Evolutionary conservation across 2,797 vertebrate genomes (phyloP).

Genomic region (Neoniphon sammara): DNA sequence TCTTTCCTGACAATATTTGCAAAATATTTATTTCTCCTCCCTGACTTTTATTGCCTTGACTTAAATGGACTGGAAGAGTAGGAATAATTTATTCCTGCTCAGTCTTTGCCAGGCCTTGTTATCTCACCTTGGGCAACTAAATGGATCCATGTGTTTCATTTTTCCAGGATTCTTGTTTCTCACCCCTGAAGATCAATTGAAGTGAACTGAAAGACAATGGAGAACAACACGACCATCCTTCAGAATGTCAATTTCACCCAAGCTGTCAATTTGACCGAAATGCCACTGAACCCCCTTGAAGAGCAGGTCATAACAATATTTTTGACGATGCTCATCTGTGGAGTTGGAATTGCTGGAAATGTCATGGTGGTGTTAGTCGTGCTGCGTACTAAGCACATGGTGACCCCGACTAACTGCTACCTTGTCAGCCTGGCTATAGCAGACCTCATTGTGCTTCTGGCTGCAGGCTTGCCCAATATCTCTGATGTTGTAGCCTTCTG

Average conservation of each 20-base stretch:
- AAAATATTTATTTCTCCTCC: not conserved
- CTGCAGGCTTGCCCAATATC: slow-evolving; percentile 89
- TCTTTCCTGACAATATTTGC: not conserved
- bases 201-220: slow-evolving; percentile 62
- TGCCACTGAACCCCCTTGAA: slow-evolving; percentile 83
- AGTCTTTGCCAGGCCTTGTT: not conserved
- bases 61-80: not conserved
- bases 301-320: slow-evolving; percentile 87
- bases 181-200: slow-evolving; percentile 46
- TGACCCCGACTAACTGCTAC: slow-evolving; percentile 92
- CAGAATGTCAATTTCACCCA: slow-evolving; percentile 48
- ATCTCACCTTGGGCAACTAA: not conserved
- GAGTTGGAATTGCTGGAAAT: slow-evolving; percentile 88
- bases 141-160: not conserved
- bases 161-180: slow-evolving; percentile 39
- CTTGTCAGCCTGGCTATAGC: slow-evolving; percentile 90
- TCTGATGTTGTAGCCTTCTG: slow-evolving; percentile 86
- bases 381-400: slow-evolving; percentile 88
- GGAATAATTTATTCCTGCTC: not conserved
- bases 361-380: slow-evolving; percentile 90
- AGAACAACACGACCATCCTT: slow-evolving; percentile 71
- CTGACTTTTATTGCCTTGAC: not conserved
- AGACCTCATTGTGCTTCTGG: slow-evolving; percentile 89
- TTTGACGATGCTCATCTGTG: slow-evolving; percentile 87
- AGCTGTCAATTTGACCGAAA: slow-evolving; percentile 71